Percentiles rank a stretch among this genome's conserved stretches.
These are phyloP conservation scores for Morone chrysops DNA, from an alignment of 2,113 vertebrate species.

Conservation along the genomic window DNA sequence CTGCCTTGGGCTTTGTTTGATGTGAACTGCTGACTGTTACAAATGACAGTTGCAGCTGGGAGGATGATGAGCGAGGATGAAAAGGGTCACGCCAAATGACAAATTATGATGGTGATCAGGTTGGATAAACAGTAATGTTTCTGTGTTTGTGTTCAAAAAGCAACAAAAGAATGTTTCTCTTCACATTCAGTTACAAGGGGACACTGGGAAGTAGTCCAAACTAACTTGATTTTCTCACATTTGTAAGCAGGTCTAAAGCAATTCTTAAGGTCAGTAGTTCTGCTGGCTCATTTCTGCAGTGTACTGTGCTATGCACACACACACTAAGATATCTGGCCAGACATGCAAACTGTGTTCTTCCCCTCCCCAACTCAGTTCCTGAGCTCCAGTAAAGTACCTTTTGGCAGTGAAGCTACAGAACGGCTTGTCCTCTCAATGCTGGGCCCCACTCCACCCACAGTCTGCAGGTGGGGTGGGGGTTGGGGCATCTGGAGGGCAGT, in stretches of 20 bases:
- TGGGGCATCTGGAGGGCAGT: slow-evolving; percentile 43
- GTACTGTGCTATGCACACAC: slow-evolving; percentile 16
- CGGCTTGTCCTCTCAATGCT: slow-evolving; percentile 65
- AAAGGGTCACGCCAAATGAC: slow-evolving; percentile 52
- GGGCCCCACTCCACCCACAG: slow-evolving; percentile 51
- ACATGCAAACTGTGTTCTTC: slow-evolving; percentile 48
- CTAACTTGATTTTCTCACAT: slow-evolving; percentile 12
- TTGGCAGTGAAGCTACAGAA: slow-evolving; percentile 66
- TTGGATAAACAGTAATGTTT: slow-evolving; percentile 31
- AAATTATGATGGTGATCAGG: slow-evolving; percentile 45
- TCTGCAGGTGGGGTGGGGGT: slow-evolving; percentile 49
- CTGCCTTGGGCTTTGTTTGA: slow-evolving; percentile 74
- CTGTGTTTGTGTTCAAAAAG: slow-evolving; percentile 29
- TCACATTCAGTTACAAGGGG: neutral
- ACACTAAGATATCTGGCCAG: slow-evolving; percentile 38
- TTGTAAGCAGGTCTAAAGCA: neutral
- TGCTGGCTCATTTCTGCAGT: slow-evolving; percentile 7
- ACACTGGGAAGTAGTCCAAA: neutral
- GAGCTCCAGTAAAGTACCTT: slow-evolving; percentile 63
- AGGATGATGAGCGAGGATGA: slow-evolving; percentile 63
- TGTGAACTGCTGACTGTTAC: slow-evolving; percentile 69
- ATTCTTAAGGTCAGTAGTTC: slow-evolving; percentile 24
- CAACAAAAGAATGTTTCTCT: slow-evolving; percentile 12
- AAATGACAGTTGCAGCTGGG: slow-evolving; percentile 74
- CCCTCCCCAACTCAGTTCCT: slow-evolving; percentile 44